Evolutionary conservation across 2,797 vertebrate species (phyloP), one percentile per base, ranked within the genome.

Genomic region (Chaetophractus vellerosus): DNA sequence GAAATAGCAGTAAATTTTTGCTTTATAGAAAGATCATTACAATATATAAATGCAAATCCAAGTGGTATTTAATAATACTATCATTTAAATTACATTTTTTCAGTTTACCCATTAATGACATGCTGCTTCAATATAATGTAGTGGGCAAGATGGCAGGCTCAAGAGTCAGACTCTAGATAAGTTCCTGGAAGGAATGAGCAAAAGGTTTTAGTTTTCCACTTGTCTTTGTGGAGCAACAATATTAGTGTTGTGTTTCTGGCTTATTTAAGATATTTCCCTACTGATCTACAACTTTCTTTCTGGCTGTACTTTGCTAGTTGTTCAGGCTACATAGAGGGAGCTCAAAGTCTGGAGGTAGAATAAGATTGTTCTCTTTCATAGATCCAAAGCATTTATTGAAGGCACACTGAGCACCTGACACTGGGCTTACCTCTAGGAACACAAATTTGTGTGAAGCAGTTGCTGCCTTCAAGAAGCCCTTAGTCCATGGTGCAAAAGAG

Each of bases 91-190:
- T 21, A 74, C 2, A 71, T 18, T 7, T 23, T 75, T 52, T 74
- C 31, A 41, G 55, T 26, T 21, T 28, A 50, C 23, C 15, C 0
- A 1, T 41, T 24, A 9, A n/a, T 59, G 57, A 63, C 19, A 14
- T 26, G 7, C 33, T 19, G 55, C 64, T 50, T 71, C 21, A 10
- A 18, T 71, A 5, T 4, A 2, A 52, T 2, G 4, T 16, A 28
- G 24, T 0, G 0, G 18, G 16, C 2, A 10, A 21, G 41, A 18
- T 28, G n/a, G 0, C 3, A 26, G 52, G 2, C 24, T 91, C 28
- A 7, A 14, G 45, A 1, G n/a, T 45, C 33, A 10, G 24, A 18
- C 26, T 6, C 50, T 23, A 4, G 19, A 23, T 83, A 38, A 64
- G 59, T 50, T 72, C 59, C 38, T 24, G 5, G 57, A 45, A 59